Percentiles rank a stretch among this genome's conserved stretches.
Evolutionary conservation across 2,888 invertebrate genomes (phyloP).

Genomic region (Lissonota sp.): DNA sequence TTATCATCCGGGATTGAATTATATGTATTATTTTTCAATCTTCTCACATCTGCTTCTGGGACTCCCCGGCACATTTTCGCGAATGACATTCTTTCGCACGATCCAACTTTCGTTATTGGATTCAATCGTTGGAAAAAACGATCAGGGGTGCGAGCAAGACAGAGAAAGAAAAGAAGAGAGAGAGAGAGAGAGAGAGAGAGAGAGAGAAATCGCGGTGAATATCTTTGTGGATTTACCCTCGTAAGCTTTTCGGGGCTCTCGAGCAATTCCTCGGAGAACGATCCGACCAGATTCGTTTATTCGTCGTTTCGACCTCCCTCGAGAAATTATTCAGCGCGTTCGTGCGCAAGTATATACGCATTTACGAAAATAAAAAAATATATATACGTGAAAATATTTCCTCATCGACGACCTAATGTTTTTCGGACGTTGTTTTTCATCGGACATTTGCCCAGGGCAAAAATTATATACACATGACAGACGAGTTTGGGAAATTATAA

Average conservation of each 20-base stretch:
- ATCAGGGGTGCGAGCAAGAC: constrained; percentile 20
- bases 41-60: constrained; percentile 7
- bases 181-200: constrained; percentile 18
- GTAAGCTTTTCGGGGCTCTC: constrained; percentile 49
- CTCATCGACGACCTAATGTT: constrained; percentile 70
- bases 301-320: constrained; percentile 57
- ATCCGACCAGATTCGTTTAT: constrained; percentile 65
- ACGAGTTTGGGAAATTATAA: constrained; percentile 6
- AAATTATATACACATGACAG: constrained; percentile 21
- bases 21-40: constrained; percentile 43
- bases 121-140: constrained; percentile 56
- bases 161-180: constrained; percentile 23
- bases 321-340: constrained; percentile 64
- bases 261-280: constrained; percentile 63
- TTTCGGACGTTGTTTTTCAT: constrained; percentile 78
- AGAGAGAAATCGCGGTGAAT: constrained; percentile 50
- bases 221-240: constrained; percentile 49
- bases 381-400: not conserved
- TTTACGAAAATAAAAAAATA: not conserved
- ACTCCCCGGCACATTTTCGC: constrained; percentile 21
- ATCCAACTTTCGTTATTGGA: constrained; percentile 61
- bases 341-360: constrained; percentile 48
- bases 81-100: constrained; percentile 59
- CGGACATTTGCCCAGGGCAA: not conserved
- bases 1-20: constrained; percentile 6